A percentile compares a stretch with the other conserved stretches of the same genome.
Evolutionary conservation across 2,888 invertebrate genomes (phyloP).

Genomic region (Papilio protenor): DNA sequence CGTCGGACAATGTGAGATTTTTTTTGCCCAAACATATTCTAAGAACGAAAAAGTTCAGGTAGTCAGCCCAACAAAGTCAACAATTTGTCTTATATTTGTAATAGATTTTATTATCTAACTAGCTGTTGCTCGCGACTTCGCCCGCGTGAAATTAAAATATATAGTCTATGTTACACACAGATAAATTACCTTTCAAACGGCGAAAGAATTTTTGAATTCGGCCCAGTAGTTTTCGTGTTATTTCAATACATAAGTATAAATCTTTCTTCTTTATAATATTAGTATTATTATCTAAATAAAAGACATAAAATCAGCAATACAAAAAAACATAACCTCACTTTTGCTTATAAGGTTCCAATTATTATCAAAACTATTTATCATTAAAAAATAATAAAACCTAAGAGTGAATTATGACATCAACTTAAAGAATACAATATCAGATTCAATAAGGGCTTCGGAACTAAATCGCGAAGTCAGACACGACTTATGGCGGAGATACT

Average conservation of each 20-base stretch:
- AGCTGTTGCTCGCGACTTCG: no score
- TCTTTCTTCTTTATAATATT: no score
- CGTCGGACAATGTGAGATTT: conserved; percentile 69
- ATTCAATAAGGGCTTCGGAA: neutral
- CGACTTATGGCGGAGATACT: conserved; percentile 12
- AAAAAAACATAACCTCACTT: neutral
- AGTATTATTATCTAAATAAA: neutral
- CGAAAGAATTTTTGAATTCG: no score
- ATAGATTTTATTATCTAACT: no score
- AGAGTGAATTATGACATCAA: neutral
- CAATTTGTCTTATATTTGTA: conserved; percentile 53
- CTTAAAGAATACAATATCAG: neutral
- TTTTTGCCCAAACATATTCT: conserved; percentile 69
- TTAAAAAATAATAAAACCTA: neutral
- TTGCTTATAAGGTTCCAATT: neutral
- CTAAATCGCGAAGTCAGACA: neutral
- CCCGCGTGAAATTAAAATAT: no score
- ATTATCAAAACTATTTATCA: no score
- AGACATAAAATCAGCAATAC: neutral
- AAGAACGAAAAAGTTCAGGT: conserved; percentile 73
- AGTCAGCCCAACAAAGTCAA: conserved; percentile 64
- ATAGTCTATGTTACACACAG: no score
- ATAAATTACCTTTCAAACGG: no score
- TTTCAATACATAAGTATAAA: no score
- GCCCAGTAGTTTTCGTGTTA: no score